Evolutionary conservation across 2,888 invertebrate species (phyloP).

Genomic region (Halictus ligatus): DNA sequence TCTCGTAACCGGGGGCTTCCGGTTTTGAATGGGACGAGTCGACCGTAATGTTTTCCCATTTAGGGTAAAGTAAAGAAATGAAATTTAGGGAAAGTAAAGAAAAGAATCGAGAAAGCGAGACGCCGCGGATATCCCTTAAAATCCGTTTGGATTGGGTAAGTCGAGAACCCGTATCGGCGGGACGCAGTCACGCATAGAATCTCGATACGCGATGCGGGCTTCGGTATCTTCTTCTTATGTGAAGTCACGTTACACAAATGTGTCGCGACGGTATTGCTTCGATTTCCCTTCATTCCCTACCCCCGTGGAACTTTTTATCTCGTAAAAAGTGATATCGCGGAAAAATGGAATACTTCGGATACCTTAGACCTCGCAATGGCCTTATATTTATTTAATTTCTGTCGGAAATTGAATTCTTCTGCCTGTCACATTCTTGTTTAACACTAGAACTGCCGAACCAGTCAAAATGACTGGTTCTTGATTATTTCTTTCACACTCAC

Average conservation of each 20-base stretch:
- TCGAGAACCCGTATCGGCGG: conserved; percentile 45
- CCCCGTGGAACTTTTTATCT: background rate
- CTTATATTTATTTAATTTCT: background rate
- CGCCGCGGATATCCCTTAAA: conserved; percentile 41
- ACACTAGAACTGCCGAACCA: too few species aligned
- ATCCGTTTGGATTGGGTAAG: conserved; percentile 52
- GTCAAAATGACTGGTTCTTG: too few species aligned
- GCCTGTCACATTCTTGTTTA: too few species aligned
- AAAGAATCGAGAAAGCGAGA: conserved; percentile 43
- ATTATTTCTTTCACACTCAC: too few species aligned
- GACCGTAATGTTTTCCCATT: conserved; percentile 72
- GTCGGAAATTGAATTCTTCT: background rate
- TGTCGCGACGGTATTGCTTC: conserved; percentile 15
- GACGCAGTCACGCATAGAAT: conserved; percentile 39
- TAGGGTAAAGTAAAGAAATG: conserved; percentile 50
- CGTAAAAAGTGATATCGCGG: background rate
- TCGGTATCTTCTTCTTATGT: conserved; percentile 11
- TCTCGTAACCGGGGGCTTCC: conserved; percentile 56
- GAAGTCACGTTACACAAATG: conserved; percentile 18
- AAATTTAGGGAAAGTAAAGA: conserved; percentile 65
- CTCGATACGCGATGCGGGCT: conserved; percentile 15
- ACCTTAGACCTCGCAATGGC: background rate
- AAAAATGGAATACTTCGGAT: background rate
- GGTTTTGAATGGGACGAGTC: conserved; percentile 21
- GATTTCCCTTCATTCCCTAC: conserved; percentile 9